Base-by-base conservation (phyloP, 92 coral and sea anemone genomes). In the Porites evermanni region DNA sequence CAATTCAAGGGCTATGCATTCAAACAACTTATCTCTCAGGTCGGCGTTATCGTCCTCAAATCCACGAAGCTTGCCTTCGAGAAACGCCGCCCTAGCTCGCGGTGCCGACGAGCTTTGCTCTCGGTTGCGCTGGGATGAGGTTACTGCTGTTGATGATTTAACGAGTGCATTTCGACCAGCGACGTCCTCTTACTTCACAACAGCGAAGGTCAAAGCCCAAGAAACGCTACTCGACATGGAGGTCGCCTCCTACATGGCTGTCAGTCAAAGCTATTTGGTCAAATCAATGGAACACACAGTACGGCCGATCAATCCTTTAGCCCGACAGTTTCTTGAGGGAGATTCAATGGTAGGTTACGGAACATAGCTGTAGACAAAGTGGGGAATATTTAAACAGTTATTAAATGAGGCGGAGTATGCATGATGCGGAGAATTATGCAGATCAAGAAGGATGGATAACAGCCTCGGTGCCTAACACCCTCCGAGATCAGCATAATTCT, bases 201-300 rank as follows among this genome's bases (percentile, higher is more conserved):
- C 61, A 64, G 51, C 82, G 61, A 66, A 67, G 4, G 79, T 64
- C 51, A 78, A 76, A 19, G 89, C 92, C 64, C 91, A 91, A 59
- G 94, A 88, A 54, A 86, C 85, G 10, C 79, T 93, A 20, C 77
- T 93, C n/a, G 96, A 93, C 79, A 79, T 90, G 56, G 96, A 93
- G 80, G 96, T 93, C 20, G 84, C 96, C 61, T 56, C 78, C 16
- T 91, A 91, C 84, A 82, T 83, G 81, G 44, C 67, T 47, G 86
- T 79, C 44, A 70, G 53, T 10, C 74, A 50, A 11, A 88, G 78
- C 56, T 80, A 80, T 63, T 59, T 79, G 72, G 63, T 80, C 18
- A 81, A 78, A 12, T 81, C 86, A 7, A 19, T 75, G 75, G 89
- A 72, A 51, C 61, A 71, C 24, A 58, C 71, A 53, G 75, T 74